These are phyloP conservation scores for Leptogaster cylindrica DNA, from an alignment of 2,888 invertebrate genomes.

Conservation along the genomic window DNA sequence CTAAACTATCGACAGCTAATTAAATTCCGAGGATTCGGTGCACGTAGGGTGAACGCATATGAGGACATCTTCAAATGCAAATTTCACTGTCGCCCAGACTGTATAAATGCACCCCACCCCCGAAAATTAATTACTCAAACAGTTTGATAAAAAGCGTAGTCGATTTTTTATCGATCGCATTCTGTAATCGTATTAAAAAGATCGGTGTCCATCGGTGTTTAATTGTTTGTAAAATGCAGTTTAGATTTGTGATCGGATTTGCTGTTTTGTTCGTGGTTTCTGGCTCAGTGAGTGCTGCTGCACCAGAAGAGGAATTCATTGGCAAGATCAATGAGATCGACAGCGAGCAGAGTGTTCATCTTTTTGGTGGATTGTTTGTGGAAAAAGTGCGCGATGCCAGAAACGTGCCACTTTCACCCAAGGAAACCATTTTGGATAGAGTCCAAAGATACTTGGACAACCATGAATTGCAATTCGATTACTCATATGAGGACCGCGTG, in stretches of 20 bases:
- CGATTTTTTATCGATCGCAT: conserved; percentile 53
- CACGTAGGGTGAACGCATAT: conserved; percentile 10
- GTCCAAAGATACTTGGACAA: conserved; percentile 63
- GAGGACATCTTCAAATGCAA: not conserved
- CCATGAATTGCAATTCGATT: conserved; percentile 63
- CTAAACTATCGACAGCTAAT: not conserved
- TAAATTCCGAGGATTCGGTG: conserved; percentile 8
- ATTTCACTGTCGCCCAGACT: not conserved
- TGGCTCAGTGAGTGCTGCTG: conserved; percentile 47
- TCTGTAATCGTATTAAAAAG: conserved; percentile 11
- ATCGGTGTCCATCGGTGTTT: too few species aligned
- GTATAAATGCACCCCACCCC: not conserved
- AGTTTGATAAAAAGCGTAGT: conserved; percentile 44
- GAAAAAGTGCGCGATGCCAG: conserved; percentile 58
- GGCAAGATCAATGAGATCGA: conserved; percentile 63
- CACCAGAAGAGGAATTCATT: conserved; percentile 62
- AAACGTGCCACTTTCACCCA: conserved; percentile 54
- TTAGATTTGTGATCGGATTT: not conserved
- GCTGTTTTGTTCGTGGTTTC: conserved; percentile 5
- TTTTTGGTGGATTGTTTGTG: conserved; percentile 62
- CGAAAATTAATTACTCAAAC: conserved; percentile 18
- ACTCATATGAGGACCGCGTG: conserved; percentile 57
- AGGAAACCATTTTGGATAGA: conserved; percentile 63
- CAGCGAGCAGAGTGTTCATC: conserved; percentile 57
- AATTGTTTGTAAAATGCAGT: not conserved